These are phyloP conservation scores for Eufriesea mexicana DNA, from an alignment of 1,140 invertebrate species.

Conservation along the genomic window DNA sequence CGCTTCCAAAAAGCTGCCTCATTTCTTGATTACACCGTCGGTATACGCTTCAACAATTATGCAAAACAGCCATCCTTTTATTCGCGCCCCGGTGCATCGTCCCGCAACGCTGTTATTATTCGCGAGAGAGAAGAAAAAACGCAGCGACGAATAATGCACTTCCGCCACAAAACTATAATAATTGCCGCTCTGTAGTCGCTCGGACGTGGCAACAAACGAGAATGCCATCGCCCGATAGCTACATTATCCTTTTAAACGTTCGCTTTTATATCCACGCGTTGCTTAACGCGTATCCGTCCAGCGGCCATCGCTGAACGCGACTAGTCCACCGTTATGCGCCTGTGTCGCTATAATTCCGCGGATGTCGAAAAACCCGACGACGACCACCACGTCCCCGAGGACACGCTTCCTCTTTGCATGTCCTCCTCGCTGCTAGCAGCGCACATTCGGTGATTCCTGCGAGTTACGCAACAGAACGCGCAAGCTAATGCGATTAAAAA, in stretches of 20 bases:
- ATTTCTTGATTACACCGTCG: constrained; percentile 70
- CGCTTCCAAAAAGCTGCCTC: constrained; percentile 68
- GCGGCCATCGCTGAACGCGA: too few relatives aligned
- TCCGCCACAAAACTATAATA: constrained; percentile 44
- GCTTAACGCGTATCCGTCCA: neutral
- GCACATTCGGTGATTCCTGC: constrained; percentile 67
- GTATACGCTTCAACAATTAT: constrained; percentile 69
- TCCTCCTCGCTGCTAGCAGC: too few relatives aligned
- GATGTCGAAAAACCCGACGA: constrained; percentile 35
- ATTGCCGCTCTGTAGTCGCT: neutral
- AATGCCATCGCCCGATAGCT: neutral
- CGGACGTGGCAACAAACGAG: constrained; percentile 10
- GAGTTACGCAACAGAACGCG: constrained; percentile 71
- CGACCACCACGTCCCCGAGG: constrained; percentile 42
- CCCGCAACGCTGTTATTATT: constrained; percentile 65
- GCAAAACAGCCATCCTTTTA: constrained; percentile 68
- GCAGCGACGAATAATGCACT: constrained; percentile 45
- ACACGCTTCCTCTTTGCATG: too few relatives aligned
- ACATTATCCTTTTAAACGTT: neutral
- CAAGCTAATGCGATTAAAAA: constrained; percentile 77
- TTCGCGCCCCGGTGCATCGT: constrained; percentile 64
- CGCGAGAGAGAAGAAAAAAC: constrained; percentile 60
- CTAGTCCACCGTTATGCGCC: neutral
- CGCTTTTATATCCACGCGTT: neutral
- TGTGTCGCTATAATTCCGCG: constrained; percentile 28